These are phyloP conservation scores for Dunckerocampus dactyliophorus DNA, from an alignment of 2,113 vertebrate species.

Conservation along the genomic window DNA sequence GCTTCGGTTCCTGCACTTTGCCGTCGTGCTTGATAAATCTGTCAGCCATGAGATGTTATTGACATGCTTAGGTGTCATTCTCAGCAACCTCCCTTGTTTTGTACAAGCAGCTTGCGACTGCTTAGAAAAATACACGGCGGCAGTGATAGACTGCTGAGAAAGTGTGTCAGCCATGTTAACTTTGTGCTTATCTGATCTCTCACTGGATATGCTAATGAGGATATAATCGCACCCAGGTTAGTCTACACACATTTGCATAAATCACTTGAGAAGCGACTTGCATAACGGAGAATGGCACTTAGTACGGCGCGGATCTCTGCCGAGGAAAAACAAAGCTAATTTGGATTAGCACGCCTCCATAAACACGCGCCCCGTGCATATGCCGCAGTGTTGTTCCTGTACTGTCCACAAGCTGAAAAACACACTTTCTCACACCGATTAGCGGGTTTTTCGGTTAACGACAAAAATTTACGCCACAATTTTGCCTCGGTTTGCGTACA, in stretches of 20 bases:
- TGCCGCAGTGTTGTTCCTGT: no score
- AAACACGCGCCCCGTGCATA: no score
- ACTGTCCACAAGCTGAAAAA: no score
- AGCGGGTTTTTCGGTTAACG: no score
- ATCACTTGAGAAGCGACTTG: no score
- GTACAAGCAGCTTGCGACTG: no score
- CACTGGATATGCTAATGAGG: neutral
- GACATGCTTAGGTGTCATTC: neutral
- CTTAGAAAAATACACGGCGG: no score
- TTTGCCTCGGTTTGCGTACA: no score
- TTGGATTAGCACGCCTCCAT: neutral
- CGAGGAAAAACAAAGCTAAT: neutral
- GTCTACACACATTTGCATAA: constrained; percentile 11
- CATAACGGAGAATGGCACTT: neutral
- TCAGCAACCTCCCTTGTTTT: no score
- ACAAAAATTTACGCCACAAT: no score
- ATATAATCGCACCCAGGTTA: neutral
- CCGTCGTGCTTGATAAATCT: constrained; percentile 10
- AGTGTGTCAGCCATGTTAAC: neutral
- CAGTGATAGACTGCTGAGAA: no score
- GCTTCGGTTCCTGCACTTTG: constrained; percentile 2
- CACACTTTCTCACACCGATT: no score
- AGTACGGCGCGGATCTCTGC: neutral
- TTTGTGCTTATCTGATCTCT: neutral
- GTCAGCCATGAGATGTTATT: constrained; percentile 1